Percentiles rank a stretch among this genome's conserved stretches.
phyloP scores from a whole-genome alignment of 2,888 invertebrate genomes.

The Spodoptera littoralis region DNA sequence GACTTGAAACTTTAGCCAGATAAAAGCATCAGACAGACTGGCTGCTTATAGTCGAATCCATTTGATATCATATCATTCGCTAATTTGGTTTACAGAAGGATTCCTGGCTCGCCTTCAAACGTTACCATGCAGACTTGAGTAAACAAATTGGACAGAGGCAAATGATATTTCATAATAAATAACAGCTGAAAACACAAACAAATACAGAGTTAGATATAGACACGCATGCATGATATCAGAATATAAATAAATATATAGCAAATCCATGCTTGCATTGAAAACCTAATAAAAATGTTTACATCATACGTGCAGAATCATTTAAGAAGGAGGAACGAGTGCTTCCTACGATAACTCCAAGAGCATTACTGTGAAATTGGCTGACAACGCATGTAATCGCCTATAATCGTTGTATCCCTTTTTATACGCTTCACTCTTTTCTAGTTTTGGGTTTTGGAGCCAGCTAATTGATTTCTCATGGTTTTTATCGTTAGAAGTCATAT shows the following conservation, averaged over 20 bases:
- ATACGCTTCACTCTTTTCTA: constrained; percentile 13
- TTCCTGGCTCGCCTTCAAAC: constrained; percentile 51
- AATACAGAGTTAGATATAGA: constrained; percentile 9
- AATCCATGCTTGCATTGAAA: constrained; percentile 1
- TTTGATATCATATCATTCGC: constrained; percentile 26
- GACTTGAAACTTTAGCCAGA: constrained; percentile 21
- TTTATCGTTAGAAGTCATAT: constrained; percentile 13
- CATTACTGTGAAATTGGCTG: constrained; percentile 31
- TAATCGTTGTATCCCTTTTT: constrained; percentile 27
- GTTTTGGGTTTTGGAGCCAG: constrained; percentile 15
- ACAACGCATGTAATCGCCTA: constrained; percentile 20
- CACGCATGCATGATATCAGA: background rate
- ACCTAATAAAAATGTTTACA: background rate
- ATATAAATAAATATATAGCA: constrained; percentile 4
- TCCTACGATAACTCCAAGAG: constrained; percentile 17
- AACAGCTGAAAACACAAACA: constrained; percentile 20
- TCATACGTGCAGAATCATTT: constrained; percentile 4
- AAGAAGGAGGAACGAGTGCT: constrained; percentile 19
- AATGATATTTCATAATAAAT: constrained; percentile 42
- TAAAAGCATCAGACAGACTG: constrained; percentile 15
- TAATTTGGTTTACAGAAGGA: constrained; percentile 22
- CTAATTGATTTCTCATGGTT: constrained; percentile 23
- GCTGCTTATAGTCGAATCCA: constrained; percentile 15
- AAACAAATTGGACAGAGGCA: constrained; percentile 31
- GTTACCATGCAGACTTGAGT: constrained; percentile 11